Evolutionary conservation across 2,888 invertebrate genomes (phyloP).

Genomic region (Adineta ricciae): DNA sequence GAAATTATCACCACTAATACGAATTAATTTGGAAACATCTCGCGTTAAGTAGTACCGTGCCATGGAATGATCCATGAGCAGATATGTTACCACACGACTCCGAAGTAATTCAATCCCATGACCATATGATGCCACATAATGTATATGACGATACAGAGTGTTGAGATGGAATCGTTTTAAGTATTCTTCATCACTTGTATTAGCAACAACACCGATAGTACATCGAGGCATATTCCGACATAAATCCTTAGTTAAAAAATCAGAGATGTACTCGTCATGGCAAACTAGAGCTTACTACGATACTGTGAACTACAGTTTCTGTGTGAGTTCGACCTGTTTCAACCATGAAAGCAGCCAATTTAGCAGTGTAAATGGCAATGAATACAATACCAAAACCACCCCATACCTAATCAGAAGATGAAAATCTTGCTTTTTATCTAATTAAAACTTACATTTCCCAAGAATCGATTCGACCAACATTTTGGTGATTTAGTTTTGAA

Average conservation of each 20-base stretch:
- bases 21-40: neutral
- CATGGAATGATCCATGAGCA: conserved; percentile 15
- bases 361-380: conserved; percentile 34
- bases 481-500: conserved; percentile 35
- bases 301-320: neutral
- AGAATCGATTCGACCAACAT: conserved; percentile 34
- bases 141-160: neutral
- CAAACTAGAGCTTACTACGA: neutral
- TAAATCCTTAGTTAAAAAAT: neutral
- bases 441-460: neutral
- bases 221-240: neutral
- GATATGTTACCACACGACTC: neutral
- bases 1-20: conserved; percentile 1
- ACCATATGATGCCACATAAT: neutral
- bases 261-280: too few species aligned
- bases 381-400: conserved; percentile 34
- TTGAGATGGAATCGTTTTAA: neutral
- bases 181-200: conserved; percentile 14
- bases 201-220: neutral
- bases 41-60: conserved; percentile 15
- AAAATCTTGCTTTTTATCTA: neutral
- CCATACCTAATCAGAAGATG: conserved; percentile 28
- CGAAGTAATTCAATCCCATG: neutral
- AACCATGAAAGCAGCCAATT: conserved; percentile 35
- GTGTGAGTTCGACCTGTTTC: neutral